Conservation (phyloP, 2,113 vertebrate genomes). For the Corydoras sp. region DNA sequence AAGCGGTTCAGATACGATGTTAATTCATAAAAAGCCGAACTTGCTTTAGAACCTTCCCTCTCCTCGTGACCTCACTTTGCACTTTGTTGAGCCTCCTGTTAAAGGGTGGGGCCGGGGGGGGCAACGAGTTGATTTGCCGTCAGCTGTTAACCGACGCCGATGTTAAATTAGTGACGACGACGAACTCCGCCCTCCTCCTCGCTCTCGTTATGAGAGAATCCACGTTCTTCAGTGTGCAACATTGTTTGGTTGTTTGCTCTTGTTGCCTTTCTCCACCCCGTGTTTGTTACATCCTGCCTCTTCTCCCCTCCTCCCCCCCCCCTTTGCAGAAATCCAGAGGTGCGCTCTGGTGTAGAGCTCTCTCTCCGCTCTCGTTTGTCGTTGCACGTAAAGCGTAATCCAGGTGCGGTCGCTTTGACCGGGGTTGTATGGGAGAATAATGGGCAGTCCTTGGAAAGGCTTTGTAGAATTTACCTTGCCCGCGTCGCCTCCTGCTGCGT, state of each 20-base stretch:
- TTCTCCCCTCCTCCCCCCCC: slow-evolving; percentile 40
- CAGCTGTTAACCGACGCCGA: no score
- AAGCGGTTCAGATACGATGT: no score
- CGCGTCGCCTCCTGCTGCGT: slow-evolving; percentile 68
- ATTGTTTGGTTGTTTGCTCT: no score
- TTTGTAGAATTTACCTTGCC: slow-evolving; percentile 73
- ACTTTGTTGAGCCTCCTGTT: no score
- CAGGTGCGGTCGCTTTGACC: slow-evolving; percentile 59
- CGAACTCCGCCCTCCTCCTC: slow-evolving; percentile 5
- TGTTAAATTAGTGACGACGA: slow-evolving; percentile 52
- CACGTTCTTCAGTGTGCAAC: no score
- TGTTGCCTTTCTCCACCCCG: slow-evolving; percentile 12
- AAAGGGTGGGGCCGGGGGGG: no score
- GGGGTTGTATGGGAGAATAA: slow-evolving; percentile 69
- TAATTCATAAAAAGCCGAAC: no score
- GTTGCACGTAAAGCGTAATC: slow-evolving; percentile 33
- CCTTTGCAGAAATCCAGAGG: slow-evolving; percentile 69
- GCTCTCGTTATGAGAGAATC: no score
- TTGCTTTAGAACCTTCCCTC: no score
- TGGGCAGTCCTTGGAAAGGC: slow-evolving; percentile 73
- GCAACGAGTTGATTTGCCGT: no score
- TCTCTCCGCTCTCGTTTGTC: no score
- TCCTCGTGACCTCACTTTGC: no score
- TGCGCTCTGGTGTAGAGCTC: slow-evolving; percentile 55
- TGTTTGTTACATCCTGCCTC: slow-evolving; percentile 35